Evolutionary conservation across 2,113 vertebrate species (phyloP).

Genomic region (Chinchilla lanigera): DNA sequence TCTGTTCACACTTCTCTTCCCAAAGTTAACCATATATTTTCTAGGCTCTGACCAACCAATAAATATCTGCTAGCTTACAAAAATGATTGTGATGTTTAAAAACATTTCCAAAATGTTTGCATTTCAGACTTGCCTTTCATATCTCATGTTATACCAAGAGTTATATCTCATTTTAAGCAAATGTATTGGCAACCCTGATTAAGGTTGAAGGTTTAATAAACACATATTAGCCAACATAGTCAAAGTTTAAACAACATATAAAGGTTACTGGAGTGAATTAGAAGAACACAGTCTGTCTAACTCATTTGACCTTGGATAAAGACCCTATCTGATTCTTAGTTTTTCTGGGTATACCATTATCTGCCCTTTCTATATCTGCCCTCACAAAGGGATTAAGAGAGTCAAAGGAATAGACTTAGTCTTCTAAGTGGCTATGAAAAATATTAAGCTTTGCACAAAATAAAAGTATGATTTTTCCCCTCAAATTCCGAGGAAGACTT

Average conservation of each 20-base stretch:
- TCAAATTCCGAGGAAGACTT: neutral
- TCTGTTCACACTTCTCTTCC: constrained; percentile 57
- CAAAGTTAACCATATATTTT: constrained; percentile 40
- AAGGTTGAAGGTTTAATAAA: constrained; percentile 37
- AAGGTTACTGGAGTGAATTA: constrained; percentile 33
- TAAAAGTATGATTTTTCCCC: constrained; percentile 14
- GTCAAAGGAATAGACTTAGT: neutral
- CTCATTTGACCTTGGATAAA: neutral
- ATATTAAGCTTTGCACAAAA: constrained; percentile 50
- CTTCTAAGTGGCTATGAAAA: constrained; percentile 1
- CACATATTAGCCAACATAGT: constrained; percentile 23
- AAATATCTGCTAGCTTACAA: constrained; percentile 36
- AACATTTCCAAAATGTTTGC: constrained; percentile 24
- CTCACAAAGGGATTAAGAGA: neutral
- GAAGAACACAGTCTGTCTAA: neutral
- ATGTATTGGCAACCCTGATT: constrained; percentile 39
- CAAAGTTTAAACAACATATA: constrained; percentile 52
- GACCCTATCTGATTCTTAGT: neutral
- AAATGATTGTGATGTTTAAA: constrained; percentile 35
- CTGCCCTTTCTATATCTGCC: neutral
- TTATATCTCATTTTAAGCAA: neutral
- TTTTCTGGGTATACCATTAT: neutral
- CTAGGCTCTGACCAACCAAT: constrained; percentile 30
- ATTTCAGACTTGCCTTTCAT: constrained; percentile 52
- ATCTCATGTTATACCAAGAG: constrained; percentile 32